A percentile compares a stretch with the other conserved stretches of the same genome.
Evolutionary conservation across 2,797 vertebrate species (phyloP).

Genomic region (Emydoidea blandingii): DNA sequence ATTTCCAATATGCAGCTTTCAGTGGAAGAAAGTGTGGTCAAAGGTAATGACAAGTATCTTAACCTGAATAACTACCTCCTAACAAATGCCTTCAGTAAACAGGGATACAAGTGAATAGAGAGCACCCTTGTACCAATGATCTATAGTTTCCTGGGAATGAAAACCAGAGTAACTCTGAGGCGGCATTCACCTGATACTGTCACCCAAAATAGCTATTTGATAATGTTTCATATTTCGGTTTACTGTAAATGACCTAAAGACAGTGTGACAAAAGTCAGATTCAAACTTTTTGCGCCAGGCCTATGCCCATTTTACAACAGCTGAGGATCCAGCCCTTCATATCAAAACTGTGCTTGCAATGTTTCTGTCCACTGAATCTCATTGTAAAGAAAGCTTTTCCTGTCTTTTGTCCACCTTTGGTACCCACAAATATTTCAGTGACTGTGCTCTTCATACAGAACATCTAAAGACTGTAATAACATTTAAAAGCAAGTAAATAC

Average conservation of each 20-base stretch:
- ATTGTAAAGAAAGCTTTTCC: background rate
- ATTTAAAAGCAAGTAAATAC: background rate
- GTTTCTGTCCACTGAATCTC: background rate
- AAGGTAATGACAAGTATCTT: background rate
- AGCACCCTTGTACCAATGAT: background rate
- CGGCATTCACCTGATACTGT: background rate
- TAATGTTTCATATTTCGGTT: background rate
- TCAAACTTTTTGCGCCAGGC: background rate
- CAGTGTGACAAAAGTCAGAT: background rate
- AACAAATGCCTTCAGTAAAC: background rate
- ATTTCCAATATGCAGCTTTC: background rate
- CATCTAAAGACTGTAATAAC: background rate
- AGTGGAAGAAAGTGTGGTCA: background rate
- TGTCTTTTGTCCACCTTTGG: background rate
- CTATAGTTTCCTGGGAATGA: background rate
- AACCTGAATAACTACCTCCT: background rate
- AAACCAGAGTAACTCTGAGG: background rate
- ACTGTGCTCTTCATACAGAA: background rate
- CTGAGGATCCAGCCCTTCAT: background rate
- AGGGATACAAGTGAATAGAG: background rate
- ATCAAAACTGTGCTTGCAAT: background rate
- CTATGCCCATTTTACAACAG: background rate
- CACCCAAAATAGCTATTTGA: background rate
- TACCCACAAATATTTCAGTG: background rate
- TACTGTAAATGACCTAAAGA: background rate